Conservation (phyloP, 2,888 invertebrate genomes). For the Eurois occulta region DNA sequence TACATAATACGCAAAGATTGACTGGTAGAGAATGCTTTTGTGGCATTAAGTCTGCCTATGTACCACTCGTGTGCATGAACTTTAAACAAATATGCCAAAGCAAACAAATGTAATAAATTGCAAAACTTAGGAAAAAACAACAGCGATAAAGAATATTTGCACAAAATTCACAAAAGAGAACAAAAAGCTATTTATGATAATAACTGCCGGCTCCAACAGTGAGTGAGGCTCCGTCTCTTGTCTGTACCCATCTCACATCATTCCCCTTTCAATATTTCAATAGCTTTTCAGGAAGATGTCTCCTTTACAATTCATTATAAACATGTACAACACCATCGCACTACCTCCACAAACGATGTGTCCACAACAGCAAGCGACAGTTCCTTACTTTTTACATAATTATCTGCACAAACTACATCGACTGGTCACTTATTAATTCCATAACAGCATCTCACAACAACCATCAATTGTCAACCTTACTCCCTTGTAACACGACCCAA, state of each 20-base stretch:
- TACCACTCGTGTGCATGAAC: not conserved
- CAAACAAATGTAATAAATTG: not conserved
- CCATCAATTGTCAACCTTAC: conserved; percentile 39
- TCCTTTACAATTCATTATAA: not conserved
- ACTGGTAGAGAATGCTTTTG: not conserved
- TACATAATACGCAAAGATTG: not conserved
- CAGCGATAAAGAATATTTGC: not conserved
- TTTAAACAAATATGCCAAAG: not conserved
- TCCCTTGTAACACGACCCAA: conserved; percentile 36
- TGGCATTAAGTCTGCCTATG: not conserved
- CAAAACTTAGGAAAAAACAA: not conserved
- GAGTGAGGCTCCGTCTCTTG: not conserved
- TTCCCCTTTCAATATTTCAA: not conserved
- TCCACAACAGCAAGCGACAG: conserved; percentile 8
- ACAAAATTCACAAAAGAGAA: not conserved
- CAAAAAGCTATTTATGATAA: not conserved
- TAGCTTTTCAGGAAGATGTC: not conserved
- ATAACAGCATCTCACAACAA: conserved; percentile 25
- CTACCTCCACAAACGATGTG: not conserved
- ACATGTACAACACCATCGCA: not conserved
- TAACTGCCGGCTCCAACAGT: not conserved
- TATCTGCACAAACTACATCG: conserved; percentile 48
- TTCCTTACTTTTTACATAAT: conserved; percentile 49
- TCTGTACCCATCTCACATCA: not conserved
- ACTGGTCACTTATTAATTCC: conserved; percentile 52